Evolutionary conservation across 1,140 invertebrate genomes (phyloP), one percentile per base, ranked within the genome.

Genomic region (Zaprionus taronus): DNA sequence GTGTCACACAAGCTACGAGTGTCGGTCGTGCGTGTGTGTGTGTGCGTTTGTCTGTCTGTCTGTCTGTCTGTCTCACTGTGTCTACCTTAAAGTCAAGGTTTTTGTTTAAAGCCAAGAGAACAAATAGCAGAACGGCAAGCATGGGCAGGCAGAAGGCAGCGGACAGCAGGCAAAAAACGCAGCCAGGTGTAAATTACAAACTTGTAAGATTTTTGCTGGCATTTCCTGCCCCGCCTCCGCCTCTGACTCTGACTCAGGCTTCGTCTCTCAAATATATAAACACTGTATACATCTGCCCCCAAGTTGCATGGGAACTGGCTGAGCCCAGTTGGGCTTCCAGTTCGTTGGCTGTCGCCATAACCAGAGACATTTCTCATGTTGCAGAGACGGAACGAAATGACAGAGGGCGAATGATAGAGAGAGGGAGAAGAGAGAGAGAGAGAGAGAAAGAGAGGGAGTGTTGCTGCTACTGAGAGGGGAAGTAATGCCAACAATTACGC

Each of bases 111-210:
- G 67, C 38, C 60, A 75, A 60, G 26, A 36, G 34, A 57, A 17
- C 17, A 56, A n/a, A 11, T 7, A 34, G 60, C 55, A 61, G 61
- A 38, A 28, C 5, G 38, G 6, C 36, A 60, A 61, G n/a, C 56
- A 65, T 51, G 28, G 41, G 41, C 41, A 47, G 41, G 41, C 41
- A 47, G n/a, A 47, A 47, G 41, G n/a, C 64, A 55, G 7, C 58
- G 41, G 44, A 24, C 47, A 28, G 34, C 47, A 44, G 20, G 47
- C 65, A 64, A 66, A 72, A 78, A 57, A 72, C 68, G 66, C 85
- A 89, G 85, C 72, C 85, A 89, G 85, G 85, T 89, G 85, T 89
- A 89, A 90, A 89, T 89, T 89, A 90, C 81, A 87, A 89, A 87
- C 78, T 89, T 81, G 65, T 62, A 72, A 77, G 79, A 84, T 81